Base-by-base conservation (phyloP, 2,888 invertebrate species). In the Aspidiotus rigidus region DNA sequence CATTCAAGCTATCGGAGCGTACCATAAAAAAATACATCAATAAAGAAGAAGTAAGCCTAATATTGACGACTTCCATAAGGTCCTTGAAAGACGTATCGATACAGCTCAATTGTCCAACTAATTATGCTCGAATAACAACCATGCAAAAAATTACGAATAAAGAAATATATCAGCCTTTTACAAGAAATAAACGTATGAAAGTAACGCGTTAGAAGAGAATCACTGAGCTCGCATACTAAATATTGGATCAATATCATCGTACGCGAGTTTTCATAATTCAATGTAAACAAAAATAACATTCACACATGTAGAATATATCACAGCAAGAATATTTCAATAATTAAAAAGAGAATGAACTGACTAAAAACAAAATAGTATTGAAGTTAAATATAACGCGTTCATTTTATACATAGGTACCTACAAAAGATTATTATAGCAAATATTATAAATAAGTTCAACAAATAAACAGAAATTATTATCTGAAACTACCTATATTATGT, bases 361-460 rank as follows among this genome's bases (percentile, higher is more conserved):
- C n/a, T 49, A 17, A 63, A 63, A 53, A 17, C 54, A 63, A 63
- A 54, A 62, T 53, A 62, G 44, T 63, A 17, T 54, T 63, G 44
- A 44, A 13, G 39, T 53, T 10, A 63, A 53, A 53, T 16, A 54
- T 15, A 63, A 54, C 53, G 28, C 40, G 41, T 44, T 42, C 44
- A 42, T 16, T 41, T 61, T 61, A 53, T 53, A 53, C 15, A 62
- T 15, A 62, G 28, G 28, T 28, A 28, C 28, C 28, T 28, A 28
- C 28, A 28, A 28, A 28, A 28, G 28, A 28, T 28, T 28, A 28
- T 28, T 28, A 28, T 28, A 49, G n/a, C 6, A 49, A 49, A 49
- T 13, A 49, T 49, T n/a, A n/a, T 49, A 49, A 49, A 49, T 49
- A 49, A 49, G 3, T 49, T 49, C 49, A 11, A 49, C 10, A 49